Base-by-base conservation (phyloP, 2,797 vertebrate species). In the Rhinogobio ventralis region DNA sequence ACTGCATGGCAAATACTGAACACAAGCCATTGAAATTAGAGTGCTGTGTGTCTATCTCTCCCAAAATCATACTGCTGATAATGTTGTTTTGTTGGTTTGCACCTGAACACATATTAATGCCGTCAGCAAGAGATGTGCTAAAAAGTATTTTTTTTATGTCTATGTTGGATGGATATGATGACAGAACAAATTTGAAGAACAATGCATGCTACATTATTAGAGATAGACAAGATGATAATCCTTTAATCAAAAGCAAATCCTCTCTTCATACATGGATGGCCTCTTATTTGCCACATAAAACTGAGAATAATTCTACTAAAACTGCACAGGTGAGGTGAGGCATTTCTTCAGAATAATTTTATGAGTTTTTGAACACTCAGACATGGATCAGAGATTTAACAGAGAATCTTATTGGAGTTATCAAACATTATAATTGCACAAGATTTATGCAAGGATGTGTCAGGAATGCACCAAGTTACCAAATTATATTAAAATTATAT, bases 31-130 rank as follows among this genome's bases (percentile, higher is more conserved):
- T 86, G 67, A 74, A 81, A 81, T 86, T 62, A 86, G 87, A 88
- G 85, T 88, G 53, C 81, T 78, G 71, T 78, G 69, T 81, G 79
- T 82, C 66, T 85, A 69, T 92, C 88, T 91, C 91, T 88, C 84
- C 87, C 85, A 87, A 91, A 92, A 92, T 89, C 89, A 92, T 92
- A 89, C 88, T 87, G 86, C 89, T 89, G 92, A 93, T 94, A 89
- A 90, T 83, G 86, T 78, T 15, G 42, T 46, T 66, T 84, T 81
- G 69, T 46, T 91, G 90, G 92, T 92, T 89, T 67, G 88, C 85
- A 64, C 82, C 62, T 85, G 87, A 73, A 46, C 46, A 36, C 86
- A 85, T 90, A 91, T 91, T 91, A 86, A 69, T 90, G 90, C 90
- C 89, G 88, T 89, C 87, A 91, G 91, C 89, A 2, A 83, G 84